These are phyloP conservation scores for Drosophila mettleri DNA, from an alignment of 2,888 invertebrate species.

Conservation along the genomic window DNA sequence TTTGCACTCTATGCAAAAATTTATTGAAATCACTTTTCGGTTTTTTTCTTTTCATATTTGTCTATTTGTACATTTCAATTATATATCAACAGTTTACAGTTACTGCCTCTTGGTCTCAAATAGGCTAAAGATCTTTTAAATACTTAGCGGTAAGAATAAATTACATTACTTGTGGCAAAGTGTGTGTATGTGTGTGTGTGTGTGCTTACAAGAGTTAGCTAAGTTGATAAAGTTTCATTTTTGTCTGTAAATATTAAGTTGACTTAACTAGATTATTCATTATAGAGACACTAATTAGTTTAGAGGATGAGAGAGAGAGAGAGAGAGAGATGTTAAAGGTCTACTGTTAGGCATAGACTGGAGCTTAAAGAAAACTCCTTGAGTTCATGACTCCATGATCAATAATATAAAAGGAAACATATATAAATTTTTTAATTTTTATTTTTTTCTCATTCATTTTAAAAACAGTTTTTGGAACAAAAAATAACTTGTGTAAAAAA, in stretches of 20 bases:
- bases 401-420: conserved; percentile 21
- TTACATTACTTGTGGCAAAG: conserved; percentile 53
- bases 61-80: conserved; percentile 49
- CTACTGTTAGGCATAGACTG: conserved; percentile 33
- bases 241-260: conserved; percentile 38
- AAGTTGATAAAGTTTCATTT: conserved; percentile 42
- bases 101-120: conserved; percentile 34
- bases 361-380: conserved; percentile 25
- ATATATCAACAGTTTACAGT: conserved; percentile 50
- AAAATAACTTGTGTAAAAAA: conserved; percentile 13
- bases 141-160: conserved; percentile 65
- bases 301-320: conserved; percentile 25
- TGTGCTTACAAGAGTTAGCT: conserved; percentile 75
- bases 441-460: conserved; percentile 3
- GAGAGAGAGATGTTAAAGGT: conserved; percentile 42
- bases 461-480: conserved; percentile 20
- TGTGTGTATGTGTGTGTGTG: conserved; percentile 38
- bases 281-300: conserved; percentile 54
- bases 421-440: conserved; percentile 20
- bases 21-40: conserved; percentile 63
- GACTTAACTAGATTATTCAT: conserved; percentile 73
- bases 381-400: conserved; percentile 12
- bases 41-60: conserved; percentile 26
- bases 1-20: conserved; percentile 70
- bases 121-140: conserved; percentile 44